These are phyloP conservation scores for Dryomyza anilis DNA, from an alignment of 2,888 invertebrate species.

Conservation along the genomic window DNA sequence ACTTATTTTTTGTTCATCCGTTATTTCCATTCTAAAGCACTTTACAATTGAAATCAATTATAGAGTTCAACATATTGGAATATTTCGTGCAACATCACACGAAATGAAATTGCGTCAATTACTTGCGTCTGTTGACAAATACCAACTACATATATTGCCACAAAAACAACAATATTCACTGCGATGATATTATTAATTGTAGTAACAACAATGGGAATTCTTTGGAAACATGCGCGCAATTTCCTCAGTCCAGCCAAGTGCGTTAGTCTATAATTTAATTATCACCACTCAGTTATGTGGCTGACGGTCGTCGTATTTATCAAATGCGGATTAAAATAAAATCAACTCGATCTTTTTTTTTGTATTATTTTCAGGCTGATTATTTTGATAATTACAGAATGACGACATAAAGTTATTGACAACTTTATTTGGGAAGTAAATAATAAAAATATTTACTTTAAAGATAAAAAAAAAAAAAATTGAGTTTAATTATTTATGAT, in stretches of 20 bases:
- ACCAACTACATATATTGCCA: too few species aligned
- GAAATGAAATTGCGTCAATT: conserved; percentile 6
- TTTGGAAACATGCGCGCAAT: background rate
- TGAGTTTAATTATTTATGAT: background rate
- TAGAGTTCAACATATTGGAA: background rate
- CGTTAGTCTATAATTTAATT: conserved; percentile 27
- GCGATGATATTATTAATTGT: too few species aligned
- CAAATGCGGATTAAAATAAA: conserved; percentile 1
- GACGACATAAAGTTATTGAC: too few species aligned
- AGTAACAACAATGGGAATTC: too few species aligned
- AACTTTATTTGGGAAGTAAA: background rate
- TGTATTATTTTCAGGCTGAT: too few species aligned
- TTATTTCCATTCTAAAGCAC: background rate
- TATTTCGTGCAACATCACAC: background rate
- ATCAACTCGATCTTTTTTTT: background rate
- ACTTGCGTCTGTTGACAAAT: background rate
- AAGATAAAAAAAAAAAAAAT: background rate
- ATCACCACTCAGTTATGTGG: background rate
- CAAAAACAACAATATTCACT: background rate
- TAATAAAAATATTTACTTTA: background rate
- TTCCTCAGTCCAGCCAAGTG: background rate
- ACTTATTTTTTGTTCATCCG: background rate
- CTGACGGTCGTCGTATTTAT: conserved; percentile 12
- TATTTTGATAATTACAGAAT: background rate
- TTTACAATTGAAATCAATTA: conserved; percentile 4